Evolutionary conservation across 2,888 invertebrate genomes (phyloP).

Genomic region (Bhutanitis thaidina): DNA sequence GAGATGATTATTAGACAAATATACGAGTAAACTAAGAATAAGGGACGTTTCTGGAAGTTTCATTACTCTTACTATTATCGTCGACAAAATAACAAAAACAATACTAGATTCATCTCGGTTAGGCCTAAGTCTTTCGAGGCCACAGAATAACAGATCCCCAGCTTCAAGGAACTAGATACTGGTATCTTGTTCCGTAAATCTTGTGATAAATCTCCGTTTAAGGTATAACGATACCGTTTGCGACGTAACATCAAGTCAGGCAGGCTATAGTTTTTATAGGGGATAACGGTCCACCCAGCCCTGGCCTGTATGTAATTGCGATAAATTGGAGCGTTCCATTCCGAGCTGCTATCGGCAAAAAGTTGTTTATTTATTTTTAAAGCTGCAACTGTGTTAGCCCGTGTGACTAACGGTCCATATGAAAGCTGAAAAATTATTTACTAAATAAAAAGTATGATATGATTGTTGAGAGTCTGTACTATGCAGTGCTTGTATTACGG

Average conservation of each 20-base stretch:
- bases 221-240: conserved; percentile 36
- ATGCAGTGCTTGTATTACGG: no score
- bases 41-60: no score
- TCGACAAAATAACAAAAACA: no score
- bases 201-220: conserved; percentile 32
- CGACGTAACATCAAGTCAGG: conserved; percentile 20
- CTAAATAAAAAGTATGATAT: no score
- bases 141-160: conserved; percentile 11
- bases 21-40: no score
- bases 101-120: no score
- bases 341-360: conserved; percentile 32
- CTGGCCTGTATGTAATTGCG: conserved; percentile 33
- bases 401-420: conserved; percentile 8
- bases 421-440: neutral
- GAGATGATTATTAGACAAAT: no score
- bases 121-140: conserved; percentile 4
- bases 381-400: conserved; percentile 18
- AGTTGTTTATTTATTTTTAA: conserved; percentile 33
- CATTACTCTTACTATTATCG: no score
- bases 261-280: conserved; percentile 36
- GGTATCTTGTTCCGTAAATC: no score
- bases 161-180: conserved; percentile 12
- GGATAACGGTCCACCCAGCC: conserved; percentile 35
- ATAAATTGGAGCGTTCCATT: conserved; percentile 37
- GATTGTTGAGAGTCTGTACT: no score